A percentile compares a stretch with the other conserved stretches of the same genome.
phyloP scores from a whole-genome alignment of 2,888 invertebrate species.

The Orthosia gracilis region DNA sequence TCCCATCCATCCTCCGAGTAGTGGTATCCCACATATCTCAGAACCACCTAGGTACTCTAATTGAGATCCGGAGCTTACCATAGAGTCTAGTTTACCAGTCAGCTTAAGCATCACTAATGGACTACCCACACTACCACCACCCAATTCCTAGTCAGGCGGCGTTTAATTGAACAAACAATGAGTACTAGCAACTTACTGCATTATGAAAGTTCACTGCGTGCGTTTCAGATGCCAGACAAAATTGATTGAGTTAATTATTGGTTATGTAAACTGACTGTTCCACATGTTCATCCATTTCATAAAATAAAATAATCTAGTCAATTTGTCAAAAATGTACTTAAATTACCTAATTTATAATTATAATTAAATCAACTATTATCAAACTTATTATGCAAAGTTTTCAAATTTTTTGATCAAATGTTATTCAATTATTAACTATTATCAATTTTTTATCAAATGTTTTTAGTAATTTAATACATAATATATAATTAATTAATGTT shows the following conservation, averaged over 20 bases:
- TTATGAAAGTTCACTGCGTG: background rate
- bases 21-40: background rate
- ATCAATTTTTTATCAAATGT: no score
- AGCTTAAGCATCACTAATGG: constrained; percentile 55
- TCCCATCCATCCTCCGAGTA: constrained; percentile 6
- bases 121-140: constrained; percentile 10
- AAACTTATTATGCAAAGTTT: no score
- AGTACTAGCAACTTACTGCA: constrained; percentile 1
- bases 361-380: no score
- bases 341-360: no score
- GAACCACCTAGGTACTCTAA: constrained; percentile 37
- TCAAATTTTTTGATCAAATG: no score
- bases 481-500: no score
- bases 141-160: background rate
- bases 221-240: constrained; percentile 1
- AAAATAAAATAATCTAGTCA: no score
- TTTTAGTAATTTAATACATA: no score
- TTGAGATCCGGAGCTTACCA: constrained; percentile 51
- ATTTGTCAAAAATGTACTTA: no score
- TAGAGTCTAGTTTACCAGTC: constrained; percentile 52
- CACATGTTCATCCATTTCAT: no score
- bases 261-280: background rate
- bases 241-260: background rate
- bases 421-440: no score
- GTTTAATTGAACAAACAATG: constrained; percentile 6